Conservation (phyloP, 2,888 invertebrate species). For the Kryphioiulus occultus region DNA sequence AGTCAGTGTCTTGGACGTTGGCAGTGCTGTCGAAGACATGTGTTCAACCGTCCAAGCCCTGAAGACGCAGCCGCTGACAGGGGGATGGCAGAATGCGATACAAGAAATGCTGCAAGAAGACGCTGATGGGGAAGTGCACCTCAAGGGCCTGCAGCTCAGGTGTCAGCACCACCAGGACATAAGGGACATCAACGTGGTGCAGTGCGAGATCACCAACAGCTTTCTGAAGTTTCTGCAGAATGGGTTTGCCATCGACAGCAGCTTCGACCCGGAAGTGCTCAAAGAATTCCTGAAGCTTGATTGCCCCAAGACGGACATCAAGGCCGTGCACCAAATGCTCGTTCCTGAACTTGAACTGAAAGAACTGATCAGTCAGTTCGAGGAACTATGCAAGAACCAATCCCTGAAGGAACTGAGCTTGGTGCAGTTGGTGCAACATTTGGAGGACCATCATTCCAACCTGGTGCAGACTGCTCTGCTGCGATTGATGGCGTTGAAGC, state of each 20-base stretch:
- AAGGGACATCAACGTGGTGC: not conserved
- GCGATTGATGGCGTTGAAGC: not conserved
- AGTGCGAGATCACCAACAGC: slow-evolving; percentile 11
- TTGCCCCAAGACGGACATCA: not conserved
- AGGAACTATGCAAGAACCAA: not conserved
- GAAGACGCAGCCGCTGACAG: not conserved
- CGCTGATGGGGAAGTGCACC: not conserved
- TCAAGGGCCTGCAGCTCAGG: not conserved
- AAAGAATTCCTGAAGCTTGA: not conserved
- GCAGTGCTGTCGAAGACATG: not conserved
- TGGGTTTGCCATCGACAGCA: not conserved
- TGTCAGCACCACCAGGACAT: not conserved
- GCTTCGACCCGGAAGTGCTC: not conserved
- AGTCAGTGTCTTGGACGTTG: not conserved
- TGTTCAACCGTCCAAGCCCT: not conserved
- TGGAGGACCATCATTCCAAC: not conserved
- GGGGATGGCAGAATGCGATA: slow-evolving; percentile 10
- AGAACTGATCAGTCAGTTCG: not conserved
- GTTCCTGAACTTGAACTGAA: not conserved
- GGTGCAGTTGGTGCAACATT: not conserved
- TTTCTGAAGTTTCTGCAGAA: slow-evolving; percentile 15
- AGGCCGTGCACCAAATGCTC: not conserved
- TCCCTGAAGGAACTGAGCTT: not conserved
- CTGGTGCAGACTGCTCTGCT: not conserved
- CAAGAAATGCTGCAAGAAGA: not conserved